Evolutionary conservation across 2,888 invertebrate species (phyloP), one percentile per base, ranked within the genome.

Genomic region (Hypselothyrea guttata): DNA sequence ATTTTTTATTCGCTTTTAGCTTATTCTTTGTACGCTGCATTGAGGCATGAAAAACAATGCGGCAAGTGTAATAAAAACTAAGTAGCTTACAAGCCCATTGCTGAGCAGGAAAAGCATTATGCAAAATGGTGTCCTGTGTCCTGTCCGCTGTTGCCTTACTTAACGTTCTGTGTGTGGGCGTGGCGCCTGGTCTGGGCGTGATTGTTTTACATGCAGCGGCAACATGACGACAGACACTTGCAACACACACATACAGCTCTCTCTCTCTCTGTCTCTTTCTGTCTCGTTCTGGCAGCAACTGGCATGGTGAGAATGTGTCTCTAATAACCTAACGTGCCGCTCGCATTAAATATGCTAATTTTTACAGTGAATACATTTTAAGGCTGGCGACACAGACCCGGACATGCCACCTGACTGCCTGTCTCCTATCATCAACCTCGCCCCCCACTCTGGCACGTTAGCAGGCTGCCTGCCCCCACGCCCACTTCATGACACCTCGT

Each of bases 311-410:
- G 83, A 78, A 83, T 81, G 77, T 71, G 81, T 61, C 71, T 82
- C 77, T 84, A 86, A 82, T 86, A 86, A 82, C 84, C 71, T 75
- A 84, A 86, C 82, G 86, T 86, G 86, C 84, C 73, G 75, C 71
- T 77, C 84, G 71, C 83, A 83, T 83, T 86, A 86, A 83, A 78
- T 83, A 83, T 83, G 83, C 84, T 86, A 83, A 83, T 83, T 84
- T 82, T 82, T 74, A 83, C 86, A 82, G 82, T 73, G 84, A 78
- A 81, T 76, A 81, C 86, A 83, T 85, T 84, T 81, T 65, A 66
- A 64, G 61, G 57, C 59, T 44, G 61, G 57, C 70, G 55, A 45
- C 59, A 38, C 47, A 16, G 35, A 37, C 44, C 42, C 42, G 42
- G 28, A 55, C 54, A 71, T 67, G 71, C 41, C 75, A 63, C 78